phyloP scores from a whole-genome alignment of 2,113 vertebrate genomes.

The Tyto alba region DNA sequence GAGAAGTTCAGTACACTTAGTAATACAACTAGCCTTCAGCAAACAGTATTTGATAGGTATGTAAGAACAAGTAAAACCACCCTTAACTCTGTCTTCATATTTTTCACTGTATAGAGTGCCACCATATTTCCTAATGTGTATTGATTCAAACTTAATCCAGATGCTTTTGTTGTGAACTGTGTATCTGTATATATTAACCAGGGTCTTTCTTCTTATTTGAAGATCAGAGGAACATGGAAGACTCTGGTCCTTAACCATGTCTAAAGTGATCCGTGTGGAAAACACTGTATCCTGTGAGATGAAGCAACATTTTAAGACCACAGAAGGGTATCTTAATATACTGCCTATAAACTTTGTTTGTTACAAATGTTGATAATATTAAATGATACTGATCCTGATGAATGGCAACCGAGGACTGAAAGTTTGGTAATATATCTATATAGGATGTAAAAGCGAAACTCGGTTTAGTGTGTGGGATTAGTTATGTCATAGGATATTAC shows the following conservation, averaged over 20 bases:
- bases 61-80: neutral
- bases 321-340: slow-evolving; percentile 77
- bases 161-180: neutral
- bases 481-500: neutral
- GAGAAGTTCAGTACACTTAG: slow-evolving; percentile 63
- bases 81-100: neutral
- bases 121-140: neutral
- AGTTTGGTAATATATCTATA: neutral
- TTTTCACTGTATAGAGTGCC: neutral
- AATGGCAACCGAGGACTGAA: neutral
- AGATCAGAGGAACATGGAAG: slow-evolving; percentile 85
- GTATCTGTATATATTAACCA: neutral
- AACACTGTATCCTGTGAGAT: slow-evolving; percentile 56
- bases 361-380: neutral
- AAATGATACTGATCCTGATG: neutral
- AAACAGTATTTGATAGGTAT: slow-evolving; percentile 84
- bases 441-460: neutral
- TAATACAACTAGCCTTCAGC: slow-evolving; percentile 64
- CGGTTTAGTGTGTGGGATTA: neutral
- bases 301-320: slow-evolving; percentile 74
- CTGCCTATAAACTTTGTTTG: neutral
- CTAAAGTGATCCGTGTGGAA: slow-evolving; percentile 72
- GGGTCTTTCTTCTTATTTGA: neutral
- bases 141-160: neutral
- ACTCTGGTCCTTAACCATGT: slow-evolving; percentile 89